Evolutionary conservation across 1,140 invertebrate genomes (phyloP), one percentile per base, ranked within the genome.

Genomic region (Sinonovacula constricta): DNA sequence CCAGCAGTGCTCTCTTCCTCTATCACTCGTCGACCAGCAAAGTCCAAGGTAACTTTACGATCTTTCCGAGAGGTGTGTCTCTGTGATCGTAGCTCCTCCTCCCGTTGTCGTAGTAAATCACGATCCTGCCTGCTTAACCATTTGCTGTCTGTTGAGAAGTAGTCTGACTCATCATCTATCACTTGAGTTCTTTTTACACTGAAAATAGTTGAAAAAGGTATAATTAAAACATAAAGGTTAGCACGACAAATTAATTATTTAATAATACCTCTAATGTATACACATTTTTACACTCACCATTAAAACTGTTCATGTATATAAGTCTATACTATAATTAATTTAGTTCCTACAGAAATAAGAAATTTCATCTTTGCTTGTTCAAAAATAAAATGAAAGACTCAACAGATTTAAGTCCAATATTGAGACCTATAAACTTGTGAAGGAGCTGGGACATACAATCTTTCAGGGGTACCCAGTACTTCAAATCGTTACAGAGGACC

Each of bases 121-220:
- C 94, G 92, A 86, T 97, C 94, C 14, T 92, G 90, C 15, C 94
- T 92, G 54, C 93, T 94, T 3, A 97, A 89, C 97, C 97, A 98
- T 26, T 94, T 94, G 77, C 92, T 91, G 88, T 94, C 94, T 5
- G 94, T 91, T 80, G 94, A 94, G 91, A 96, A 99, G 90, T 99
- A 99, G 91, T 99, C 98, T 80, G 94, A 94, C 88, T 99, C 96
- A 90, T 99, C 97, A 90, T 99, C 97, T 77, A 97, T 98, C 2
- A 99, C 96, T 86, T 94, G 94, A 0, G 97, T 98, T 79, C 96
- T 93, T 72, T 94, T 93, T 82, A 95, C 94, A 91, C 96, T 96
- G 85, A 62, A 87, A 86, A 31, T 36, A 66, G 59, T n/a, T 51
- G 49, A 39, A 22, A 36, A 59, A 49, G 10, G n/a, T 49, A 12